Evolutionary conservation across 2,797 vertebrate species (phyloP).

Genomic region (Gymnoscopelus microlampas): DNA sequence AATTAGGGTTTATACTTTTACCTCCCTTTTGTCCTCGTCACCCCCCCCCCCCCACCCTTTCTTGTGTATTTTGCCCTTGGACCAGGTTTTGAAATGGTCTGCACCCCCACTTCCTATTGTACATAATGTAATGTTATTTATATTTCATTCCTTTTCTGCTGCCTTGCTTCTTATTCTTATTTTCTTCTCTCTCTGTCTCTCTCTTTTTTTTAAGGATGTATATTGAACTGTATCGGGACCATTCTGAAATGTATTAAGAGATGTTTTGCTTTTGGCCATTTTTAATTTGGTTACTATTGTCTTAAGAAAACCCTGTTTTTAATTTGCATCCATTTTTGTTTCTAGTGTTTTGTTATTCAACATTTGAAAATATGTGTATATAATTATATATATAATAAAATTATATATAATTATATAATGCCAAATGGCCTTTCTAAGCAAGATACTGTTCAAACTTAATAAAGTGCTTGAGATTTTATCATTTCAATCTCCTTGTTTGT

Average conservation of each 20-base stretch:
- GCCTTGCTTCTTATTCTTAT: conserved; percentile 65
- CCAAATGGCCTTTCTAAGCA: conserved; percentile 84
- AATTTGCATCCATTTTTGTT: conserved; percentile 77
- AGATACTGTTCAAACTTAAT: conserved; percentile 84
- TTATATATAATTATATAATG: conserved; percentile 88
- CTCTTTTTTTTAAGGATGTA: conserved; percentile 61
- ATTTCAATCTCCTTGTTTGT: conserved; percentile 23
- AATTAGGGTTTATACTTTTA: conserved; percentile 16
- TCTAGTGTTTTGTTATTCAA: conserved; percentile 83
- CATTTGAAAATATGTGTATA: conserved; percentile 85
- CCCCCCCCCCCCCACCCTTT: conserved; percentile 16
- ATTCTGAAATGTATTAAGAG: conserved; percentile 77
- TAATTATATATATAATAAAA: conserved; percentile 85
- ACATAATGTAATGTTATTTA: conserved; percentile 87
- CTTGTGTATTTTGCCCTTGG: conserved; percentile 35
- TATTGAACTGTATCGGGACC: conserved; percentile 84
- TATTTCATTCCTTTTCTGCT: conserved; percentile 79
- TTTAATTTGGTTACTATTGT: conserved; percentile 78
- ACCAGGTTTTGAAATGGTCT: conserved; percentile 40
- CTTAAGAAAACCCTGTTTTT: conserved; percentile 76
- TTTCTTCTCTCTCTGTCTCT: conserved; percentile 28
- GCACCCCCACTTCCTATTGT: conserved; percentile 72
- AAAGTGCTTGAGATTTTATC: conserved; percentile 87
- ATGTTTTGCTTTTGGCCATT: conserved; percentile 69
- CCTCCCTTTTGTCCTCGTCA: conserved; percentile 26